A percentile compares a stretch with the other conserved stretches of the same genome.
Evolutionary conservation across 2,888 invertebrate genomes (phyloP).

Genomic region (Agriotes lineatus): DNA sequence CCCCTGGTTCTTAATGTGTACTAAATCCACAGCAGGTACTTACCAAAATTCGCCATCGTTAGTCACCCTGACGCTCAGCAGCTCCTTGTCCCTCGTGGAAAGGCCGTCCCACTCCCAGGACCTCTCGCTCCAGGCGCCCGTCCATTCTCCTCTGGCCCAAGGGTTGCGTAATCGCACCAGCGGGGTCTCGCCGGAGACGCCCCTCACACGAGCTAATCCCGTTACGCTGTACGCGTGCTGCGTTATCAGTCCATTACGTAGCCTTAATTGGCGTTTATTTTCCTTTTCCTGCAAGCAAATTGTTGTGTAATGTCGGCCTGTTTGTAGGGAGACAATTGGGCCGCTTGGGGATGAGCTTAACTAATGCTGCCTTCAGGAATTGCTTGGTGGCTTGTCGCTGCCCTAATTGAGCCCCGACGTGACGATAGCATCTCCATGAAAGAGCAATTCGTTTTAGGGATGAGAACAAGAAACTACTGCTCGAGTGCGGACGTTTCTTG

Average conservation of each 20-base stretch:
- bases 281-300: slow-evolving; percentile 63
- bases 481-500: too few relatives aligned
- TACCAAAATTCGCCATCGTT: slow-evolving; percentile 81
- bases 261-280: slow-evolving; percentile 69
- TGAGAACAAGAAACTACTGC: neutral
- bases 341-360: neutral
- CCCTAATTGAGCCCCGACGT: neutral
- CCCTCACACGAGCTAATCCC: slow-evolving; percentile 77
- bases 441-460: too few relatives aligned
- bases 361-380: neutral
- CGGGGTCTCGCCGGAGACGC: slow-evolving; percentile 70
- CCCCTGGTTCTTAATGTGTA: too few relatives aligned
- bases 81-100: slow-evolving; percentile 73
- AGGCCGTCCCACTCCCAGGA: slow-evolving; percentile 79
- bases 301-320: neutral
- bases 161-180: slow-evolving; percentile 76
- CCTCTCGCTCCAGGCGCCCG: slow-evolving; percentile 79
- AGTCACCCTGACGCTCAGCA: slow-evolving; percentile 72
- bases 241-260: slow-evolving; percentile 75
- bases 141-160: slow-evolving; percentile 78
- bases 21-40: too few relatives aligned
- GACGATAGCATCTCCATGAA: neutral
- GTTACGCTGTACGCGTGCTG: slow-evolving; percentile 79
- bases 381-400: neutral
- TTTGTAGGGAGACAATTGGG: neutral